These are phyloP conservation scores for Ptychochromis oligacanthus DNA, from an alignment of 2,113 vertebrate genomes.

Conservation along the genomic window DNA sequence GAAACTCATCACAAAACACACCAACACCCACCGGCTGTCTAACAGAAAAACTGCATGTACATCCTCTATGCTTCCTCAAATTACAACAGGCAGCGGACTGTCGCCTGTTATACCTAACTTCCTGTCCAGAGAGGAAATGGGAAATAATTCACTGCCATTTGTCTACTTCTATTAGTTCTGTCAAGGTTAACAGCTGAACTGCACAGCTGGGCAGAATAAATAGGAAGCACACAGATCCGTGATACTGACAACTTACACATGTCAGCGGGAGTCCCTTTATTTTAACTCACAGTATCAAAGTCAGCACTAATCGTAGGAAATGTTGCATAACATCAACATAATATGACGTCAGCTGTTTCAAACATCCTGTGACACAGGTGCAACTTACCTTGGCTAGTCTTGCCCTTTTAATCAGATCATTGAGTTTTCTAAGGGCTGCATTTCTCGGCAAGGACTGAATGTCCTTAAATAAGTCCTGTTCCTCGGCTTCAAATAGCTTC, in stretches of 20 bases:
- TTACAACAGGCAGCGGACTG: slow-evolving; percentile 6
- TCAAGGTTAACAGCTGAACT: slow-evolving; percentile 62
- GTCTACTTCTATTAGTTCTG: slow-evolving; percentile 40
- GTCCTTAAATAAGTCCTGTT: slow-evolving; percentile 95
- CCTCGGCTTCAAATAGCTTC: slow-evolving; percentile 96
- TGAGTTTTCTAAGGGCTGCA: slow-evolving; percentile 94
- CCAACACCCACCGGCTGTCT: slow-evolving; percentile 37
- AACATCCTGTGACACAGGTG: background rate
- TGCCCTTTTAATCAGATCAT: slow-evolving; percentile 96
- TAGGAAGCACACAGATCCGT: slow-evolving; percentile 16
- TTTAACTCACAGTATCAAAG: background rate
- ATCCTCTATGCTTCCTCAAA: slow-evolving; percentile 42
- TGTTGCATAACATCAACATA: background rate
- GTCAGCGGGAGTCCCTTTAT: background rate
- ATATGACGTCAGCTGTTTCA: background rate
- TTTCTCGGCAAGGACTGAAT: slow-evolving; percentile 97
- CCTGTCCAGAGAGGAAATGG: slow-evolving; percentile 63
- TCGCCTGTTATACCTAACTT: slow-evolving; percentile 50
- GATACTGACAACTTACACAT: background rate
- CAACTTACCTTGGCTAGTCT: slow-evolving; percentile 90
- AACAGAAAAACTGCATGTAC: slow-evolving; percentile 54
- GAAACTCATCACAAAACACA: slow-evolving; percentile 24
- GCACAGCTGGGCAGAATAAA: slow-evolving; percentile 12
- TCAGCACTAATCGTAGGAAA: background rate
- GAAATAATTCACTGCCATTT: slow-evolving; percentile 57